Percentiles rank a stretch among this genome's conserved stretches.
These are phyloP conservation scores for Acanthiza pusilla DNA, from an alignment of 2,797 vertebrate genomes.

Conservation along the genomic window DNA sequence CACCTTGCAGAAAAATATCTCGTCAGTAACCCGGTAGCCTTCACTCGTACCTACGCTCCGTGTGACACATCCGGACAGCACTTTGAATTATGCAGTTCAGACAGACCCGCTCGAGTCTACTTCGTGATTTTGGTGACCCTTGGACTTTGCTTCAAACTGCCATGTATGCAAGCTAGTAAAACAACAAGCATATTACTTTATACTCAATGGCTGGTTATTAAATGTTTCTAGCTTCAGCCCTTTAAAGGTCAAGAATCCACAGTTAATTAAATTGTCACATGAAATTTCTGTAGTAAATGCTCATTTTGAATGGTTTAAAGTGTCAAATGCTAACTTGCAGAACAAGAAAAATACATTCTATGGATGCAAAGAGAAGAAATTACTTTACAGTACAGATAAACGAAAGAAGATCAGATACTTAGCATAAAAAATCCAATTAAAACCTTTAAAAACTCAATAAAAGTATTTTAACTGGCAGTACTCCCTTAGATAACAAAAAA, in stretches of 20 bases:
- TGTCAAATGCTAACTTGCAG: neutral
- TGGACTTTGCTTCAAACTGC: slow-evolving; percentile 63
- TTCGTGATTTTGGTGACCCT: slow-evolving; percentile 44
- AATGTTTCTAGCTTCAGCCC: slow-evolving; percentile 13
- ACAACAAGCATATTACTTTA: slow-evolving; percentile 34
- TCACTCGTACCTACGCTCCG: neutral
- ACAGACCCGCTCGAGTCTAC: neutral
- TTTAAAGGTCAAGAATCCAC: slow-evolving; percentile 63
- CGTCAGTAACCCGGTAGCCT: neutral
- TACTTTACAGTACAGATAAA: slow-evolving; percentile 1
- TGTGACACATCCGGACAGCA: neutral
- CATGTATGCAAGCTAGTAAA: slow-evolving; percentile 39
- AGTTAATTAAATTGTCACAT: slow-evolving; percentile 42
- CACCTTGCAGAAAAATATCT: neutral
- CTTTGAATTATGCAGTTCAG: slow-evolving; percentile 20
- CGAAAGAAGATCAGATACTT: neutral
- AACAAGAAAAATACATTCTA: slow-evolving; percentile 28
- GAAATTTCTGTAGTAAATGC: slow-evolving; percentile 16
- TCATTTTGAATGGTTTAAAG: slow-evolving; percentile 11
- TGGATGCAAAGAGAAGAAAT: slow-evolving; percentile 5
- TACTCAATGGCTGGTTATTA: slow-evolving; percentile 27
- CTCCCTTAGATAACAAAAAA: neutral
- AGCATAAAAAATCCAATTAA: neutral
- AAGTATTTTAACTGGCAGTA: neutral
- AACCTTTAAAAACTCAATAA: neutral